Percentiles rank a stretch among this genome's conserved stretches.
phyloP scores from a whole-genome alignment of 2,888 invertebrate species.

The Odiellus spinosus region DNA sequence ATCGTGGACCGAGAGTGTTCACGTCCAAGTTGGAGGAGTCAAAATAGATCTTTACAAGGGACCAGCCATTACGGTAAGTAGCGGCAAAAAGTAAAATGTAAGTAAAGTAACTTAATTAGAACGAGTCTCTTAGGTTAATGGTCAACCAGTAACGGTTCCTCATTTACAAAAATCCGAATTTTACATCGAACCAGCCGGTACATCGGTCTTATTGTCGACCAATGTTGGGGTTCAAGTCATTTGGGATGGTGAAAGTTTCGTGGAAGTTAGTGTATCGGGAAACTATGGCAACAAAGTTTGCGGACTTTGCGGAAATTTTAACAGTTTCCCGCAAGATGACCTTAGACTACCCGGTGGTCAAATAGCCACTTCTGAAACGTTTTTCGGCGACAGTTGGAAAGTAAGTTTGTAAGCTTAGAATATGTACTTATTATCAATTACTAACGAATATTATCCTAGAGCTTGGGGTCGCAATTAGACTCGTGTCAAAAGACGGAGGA shows the following conservation, averaged over 20 bases:
- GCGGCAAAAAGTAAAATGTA: no score
- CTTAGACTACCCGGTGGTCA: slow-evolving; percentile 34
- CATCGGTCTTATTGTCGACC: slow-evolving; percentile 13
- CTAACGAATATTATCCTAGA: neutral
- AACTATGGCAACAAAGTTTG: slow-evolving; percentile 57
- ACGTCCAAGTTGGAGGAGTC: slow-evolving; percentile 19
- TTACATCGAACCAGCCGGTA: slow-evolving; percentile 14
- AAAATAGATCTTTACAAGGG: slow-evolving; percentile 12
- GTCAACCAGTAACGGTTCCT: slow-evolving; percentile 4
- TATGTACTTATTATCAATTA: neutral
- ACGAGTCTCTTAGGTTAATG: neutral
- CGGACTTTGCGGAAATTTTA: slow-evolving; percentile 90
- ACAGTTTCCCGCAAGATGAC: slow-evolving; percentile 70
- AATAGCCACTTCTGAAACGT: slow-evolving; percentile 45
- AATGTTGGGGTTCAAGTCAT: slow-evolving; percentile 36
- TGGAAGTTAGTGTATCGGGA: slow-evolving; percentile 64
- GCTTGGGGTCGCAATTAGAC: neutral
- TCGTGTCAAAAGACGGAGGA: slow-evolving; percentile 10
- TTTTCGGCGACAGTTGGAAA: slow-evolving; percentile 78
- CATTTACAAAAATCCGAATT: slow-evolving; percentile 13
- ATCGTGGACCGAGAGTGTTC: slow-evolving; percentile 31
- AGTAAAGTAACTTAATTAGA: neutral
- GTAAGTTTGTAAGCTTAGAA: slow-evolving; percentile 40
- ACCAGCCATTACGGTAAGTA: slow-evolving; percentile 11
- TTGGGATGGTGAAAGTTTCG: slow-evolving; percentile 85